Evolutionary conservation across 2,888 invertebrate genomes (phyloP), one percentile per base, ranked within the genome.

Genomic region (Lasioglossum oenotherae): DNA sequence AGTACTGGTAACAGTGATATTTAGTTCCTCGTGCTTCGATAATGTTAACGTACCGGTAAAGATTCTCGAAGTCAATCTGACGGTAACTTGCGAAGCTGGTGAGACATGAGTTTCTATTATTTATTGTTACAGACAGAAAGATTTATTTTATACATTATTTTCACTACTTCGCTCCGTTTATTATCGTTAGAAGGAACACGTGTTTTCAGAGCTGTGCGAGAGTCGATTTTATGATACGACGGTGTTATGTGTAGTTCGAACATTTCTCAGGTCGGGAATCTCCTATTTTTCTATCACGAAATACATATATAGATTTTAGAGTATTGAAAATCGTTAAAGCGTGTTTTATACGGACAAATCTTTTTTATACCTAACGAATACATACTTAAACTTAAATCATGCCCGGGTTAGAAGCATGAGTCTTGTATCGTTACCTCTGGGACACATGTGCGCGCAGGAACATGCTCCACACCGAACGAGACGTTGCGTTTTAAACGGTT

Each of bases 401-500:
- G 46, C 46, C 16, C 4, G 46, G 16, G 4, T 46, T 46, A 46
- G 46, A 44, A 27, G 38, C 19, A 44, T 23, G 41, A 31, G 16
- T 31, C n/a, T 19, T 49, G 71, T 38, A 75, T 83, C n/a, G 27
- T 82, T 60, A 46, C 31, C 31, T 27, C 60, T 46, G 41, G 46
- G 23, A 75, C 53, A 71, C n/a, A n/a, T 75, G 16, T 53, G 35
- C 16, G 53, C 14, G 23, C 35, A 31, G 49, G 67, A 49, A 14
- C 69, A 82, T 35, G 83, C 74, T 78, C 53, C 75, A 72, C 46
- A 74, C 57, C 46, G 38, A 74, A 82, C 27, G 31, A 19, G 41
- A 71, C 31, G n/a, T n/a, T 78, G 67, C 78, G 78, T 80, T 78
- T 86, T 76, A 81, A 85, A 75, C 57, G 14, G 81, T 81, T 86